Evolutionary conservation across 2,888 invertebrate genomes (phyloP), one percentile per base, ranked within the genome.

Genomic region (Chrysotoxum bicinctum): DNA sequence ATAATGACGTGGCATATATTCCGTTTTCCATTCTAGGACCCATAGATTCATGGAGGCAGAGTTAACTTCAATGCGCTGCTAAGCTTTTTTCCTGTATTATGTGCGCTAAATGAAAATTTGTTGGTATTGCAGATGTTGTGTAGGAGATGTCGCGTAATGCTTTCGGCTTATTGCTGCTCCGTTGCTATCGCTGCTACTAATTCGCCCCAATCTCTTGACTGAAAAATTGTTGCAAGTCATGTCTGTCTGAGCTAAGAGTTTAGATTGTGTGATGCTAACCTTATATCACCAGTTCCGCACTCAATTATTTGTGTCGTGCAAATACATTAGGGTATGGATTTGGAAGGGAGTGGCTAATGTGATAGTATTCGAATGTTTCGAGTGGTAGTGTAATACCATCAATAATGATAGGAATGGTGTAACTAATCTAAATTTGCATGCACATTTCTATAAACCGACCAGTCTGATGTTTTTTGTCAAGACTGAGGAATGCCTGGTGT

Each of bases 1-100:
- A 85, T 85, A 85, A 81, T 85, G 85, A 85, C 85, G 68, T 81
- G 81, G 80, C 85, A 77, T 62, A 77, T 62, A 60, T 81, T 85
- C 69, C 23, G 76, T 73, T 37, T 37, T 66, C 10, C 21, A 66
- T 66, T 35, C 43, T 5, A 45, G 68, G 21, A 43, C 35, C 48
- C 32, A 75, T 52, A 62, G 69, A 81, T 72, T 50, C 69, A 69
- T 35, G 60, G 12, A 43, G 21, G 8, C 23, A 37, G 58, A 72
- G 64, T 64, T 32, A 52, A 76, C 30, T 80, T 45, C 58, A 35
- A 48, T 60, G 16, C 45, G 14, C 37, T 58, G 48, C 16, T 56
- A 16, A 56, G 19, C 19, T 56, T 35, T 58, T 58, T 10, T 58
- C 2, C 21, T 14, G 54, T 45, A 50, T 75, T 66, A 64, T 75